Percentiles rank a stretch among this genome's conserved stretches.
Conservation (phyloP, 1,140 invertebrate species). For the Ctenoplectra terminalis region DNA sequence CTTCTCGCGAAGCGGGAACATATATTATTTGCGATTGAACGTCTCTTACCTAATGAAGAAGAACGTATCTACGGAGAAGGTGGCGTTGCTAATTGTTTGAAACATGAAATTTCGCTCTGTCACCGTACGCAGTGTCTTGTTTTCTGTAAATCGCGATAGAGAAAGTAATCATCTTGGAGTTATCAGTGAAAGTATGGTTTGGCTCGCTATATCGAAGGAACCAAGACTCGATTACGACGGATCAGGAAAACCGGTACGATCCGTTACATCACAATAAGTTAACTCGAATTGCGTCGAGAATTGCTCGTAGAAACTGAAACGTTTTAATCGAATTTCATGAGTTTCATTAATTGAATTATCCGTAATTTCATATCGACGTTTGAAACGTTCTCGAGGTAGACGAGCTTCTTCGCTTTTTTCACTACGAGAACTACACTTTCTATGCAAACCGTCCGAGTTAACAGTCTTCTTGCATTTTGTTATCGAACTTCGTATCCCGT, state of each 20-base stretch:
- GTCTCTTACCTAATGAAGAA: too few relatives aligned
- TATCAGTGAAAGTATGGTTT: slow-evolving; percentile 42
- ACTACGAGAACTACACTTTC: too few relatives aligned
- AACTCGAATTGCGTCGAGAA: slow-evolving; percentile 1
- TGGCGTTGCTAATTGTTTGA: slow-evolving; percentile 93
- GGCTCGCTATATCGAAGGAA: too few relatives aligned
- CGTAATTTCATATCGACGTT: too few relatives aligned
- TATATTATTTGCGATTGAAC: too few relatives aligned
- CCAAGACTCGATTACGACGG: slow-evolving; percentile 40
- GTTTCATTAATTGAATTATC: too few relatives aligned
- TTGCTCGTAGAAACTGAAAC: too few relatives aligned
- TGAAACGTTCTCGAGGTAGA: too few relatives aligned
- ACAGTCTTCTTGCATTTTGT: neutral
- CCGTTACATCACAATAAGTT: slow-evolving; percentile 35
- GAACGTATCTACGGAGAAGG: too few relatives aligned
- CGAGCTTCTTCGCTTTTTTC: too few relatives aligned
- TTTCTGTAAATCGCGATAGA: slow-evolving; percentile 78
- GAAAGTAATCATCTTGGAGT: slow-evolving; percentile 41
- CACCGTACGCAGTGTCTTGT: slow-evolving; percentile 89
- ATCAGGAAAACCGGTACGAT: slow-evolving; percentile 32
- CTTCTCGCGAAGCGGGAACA: too few relatives aligned
- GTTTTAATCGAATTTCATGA: slow-evolving; percentile 28
- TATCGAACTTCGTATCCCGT: neutral
- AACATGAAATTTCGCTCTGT: slow-evolving; percentile 91
- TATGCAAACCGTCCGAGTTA: too few relatives aligned